Conservation (phyloP, 2,113 vertebrate species). For the Bathybates hornii region DNA sequence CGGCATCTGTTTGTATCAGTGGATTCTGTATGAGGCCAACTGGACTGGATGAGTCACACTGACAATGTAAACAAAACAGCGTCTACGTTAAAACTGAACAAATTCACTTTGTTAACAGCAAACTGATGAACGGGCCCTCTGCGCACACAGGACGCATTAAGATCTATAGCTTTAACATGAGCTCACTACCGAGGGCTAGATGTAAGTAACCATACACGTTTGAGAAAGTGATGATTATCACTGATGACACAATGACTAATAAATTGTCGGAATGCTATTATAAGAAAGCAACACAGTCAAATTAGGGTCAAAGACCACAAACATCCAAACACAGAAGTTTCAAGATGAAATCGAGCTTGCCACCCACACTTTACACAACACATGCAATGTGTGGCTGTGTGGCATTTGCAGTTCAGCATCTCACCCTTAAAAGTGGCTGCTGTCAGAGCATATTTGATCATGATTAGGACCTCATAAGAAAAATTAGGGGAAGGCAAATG, state of each 20-base stretch:
- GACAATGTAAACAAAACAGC: background rate
- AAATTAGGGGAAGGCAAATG: background rate
- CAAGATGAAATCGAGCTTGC: background rate
- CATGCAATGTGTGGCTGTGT: background rate
- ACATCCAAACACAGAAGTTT: background rate
- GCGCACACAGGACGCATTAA: fast-evolving
- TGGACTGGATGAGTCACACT: background rate
- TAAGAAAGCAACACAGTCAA: background rate
- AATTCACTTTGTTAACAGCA: background rate
- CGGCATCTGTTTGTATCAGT: background rate
- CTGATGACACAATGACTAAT: background rate
- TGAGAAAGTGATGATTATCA: background rate
- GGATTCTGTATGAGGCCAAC: background rate
- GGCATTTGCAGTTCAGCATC: background rate
- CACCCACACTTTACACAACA: background rate
- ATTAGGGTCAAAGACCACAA: background rate
- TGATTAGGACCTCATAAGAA: background rate
- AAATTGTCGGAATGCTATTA: background rate
- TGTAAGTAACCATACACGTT: background rate
- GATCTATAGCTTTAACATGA: background rate
- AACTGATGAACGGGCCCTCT: background rate
- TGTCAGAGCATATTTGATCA: background rate
- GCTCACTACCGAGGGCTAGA: background rate
- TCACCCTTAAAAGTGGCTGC: background rate
- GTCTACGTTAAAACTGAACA: background rate